Percentiles rank a stretch among this genome's conserved stretches.
These are phyloP conservation scores for Mystacides longicornis DNA, from an alignment of 2,888 invertebrate genomes.

Conservation along the genomic window DNA sequence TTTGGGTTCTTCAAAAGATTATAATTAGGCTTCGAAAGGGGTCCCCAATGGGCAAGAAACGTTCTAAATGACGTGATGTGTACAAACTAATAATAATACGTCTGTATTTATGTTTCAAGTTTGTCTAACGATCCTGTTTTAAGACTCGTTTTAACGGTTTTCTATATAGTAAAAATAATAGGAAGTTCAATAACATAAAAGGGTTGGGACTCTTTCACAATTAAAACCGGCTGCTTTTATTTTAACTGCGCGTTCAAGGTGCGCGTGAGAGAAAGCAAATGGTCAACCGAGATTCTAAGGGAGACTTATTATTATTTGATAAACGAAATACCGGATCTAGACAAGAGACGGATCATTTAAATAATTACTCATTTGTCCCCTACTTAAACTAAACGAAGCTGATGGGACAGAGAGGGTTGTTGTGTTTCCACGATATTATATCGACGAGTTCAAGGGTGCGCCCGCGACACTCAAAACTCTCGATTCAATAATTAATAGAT, in stretches of 20 bases:
- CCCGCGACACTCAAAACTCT: no score
- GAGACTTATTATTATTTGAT: background rate
- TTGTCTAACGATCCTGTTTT: background rate
- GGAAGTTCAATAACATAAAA: slow-evolving; percentile 3
- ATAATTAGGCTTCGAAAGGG: no score
- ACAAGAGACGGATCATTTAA: slow-evolving; percentile 34
- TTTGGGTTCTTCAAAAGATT: no score
- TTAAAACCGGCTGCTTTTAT: slow-evolving; percentile 14
- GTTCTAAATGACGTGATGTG: no score
- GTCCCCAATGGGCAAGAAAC: no score
- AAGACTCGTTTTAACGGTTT: slow-evolving; percentile 12
- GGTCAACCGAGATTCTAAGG: slow-evolving; percentile 15
- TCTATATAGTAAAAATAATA: slow-evolving; percentile 4
- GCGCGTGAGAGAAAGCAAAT: slow-evolving; percentile 11
- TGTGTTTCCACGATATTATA: no score
- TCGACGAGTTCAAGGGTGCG: no score
- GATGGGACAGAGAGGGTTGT: no score
- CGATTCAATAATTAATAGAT: no score
- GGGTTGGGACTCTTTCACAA: slow-evolving; percentile 3
- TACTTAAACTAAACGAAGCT: slow-evolving; percentile 4
- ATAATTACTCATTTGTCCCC: slow-evolving; percentile 50
- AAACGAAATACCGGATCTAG: slow-evolving; percentile 20
- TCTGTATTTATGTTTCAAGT: no score
- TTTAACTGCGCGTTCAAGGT: slow-evolving; percentile 1
- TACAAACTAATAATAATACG: no score